Evolutionary conservation across 2,113 vertebrate species (phyloP).

Genomic region (Pachycephala philippinensis): DNA sequence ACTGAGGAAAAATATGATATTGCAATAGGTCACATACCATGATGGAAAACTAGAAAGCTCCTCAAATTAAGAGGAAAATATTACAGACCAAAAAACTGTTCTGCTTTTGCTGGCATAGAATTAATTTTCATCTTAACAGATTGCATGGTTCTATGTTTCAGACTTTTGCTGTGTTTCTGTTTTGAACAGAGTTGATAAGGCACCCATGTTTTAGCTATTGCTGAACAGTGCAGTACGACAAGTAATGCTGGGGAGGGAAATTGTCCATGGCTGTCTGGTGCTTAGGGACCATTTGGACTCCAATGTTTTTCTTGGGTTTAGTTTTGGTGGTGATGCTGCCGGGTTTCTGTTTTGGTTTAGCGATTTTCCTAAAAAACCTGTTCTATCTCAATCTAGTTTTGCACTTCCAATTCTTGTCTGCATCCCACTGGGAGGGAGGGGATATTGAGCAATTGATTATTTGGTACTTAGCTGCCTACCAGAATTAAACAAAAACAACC

Average conservation of each 20-base stretch:
- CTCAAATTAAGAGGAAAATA: not conserved
- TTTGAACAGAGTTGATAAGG: not conserved
- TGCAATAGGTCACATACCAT: not conserved
- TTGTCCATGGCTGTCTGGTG: not conserved
- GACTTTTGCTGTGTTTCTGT: not conserved
- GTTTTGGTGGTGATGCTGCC: not conserved
- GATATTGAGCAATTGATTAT: not conserved
- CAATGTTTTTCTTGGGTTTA: accelerated
- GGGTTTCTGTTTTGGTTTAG: not conserved
- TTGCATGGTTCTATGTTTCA: not conserved
- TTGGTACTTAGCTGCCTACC: not conserved
- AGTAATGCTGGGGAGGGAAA: not conserved
- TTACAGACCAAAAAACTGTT: not conserved
- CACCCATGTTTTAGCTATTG: not conserved
- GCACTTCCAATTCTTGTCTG: not conserved
- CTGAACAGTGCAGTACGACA: not conserved
- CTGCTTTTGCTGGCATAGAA: not conserved
- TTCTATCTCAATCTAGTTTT: not conserved
- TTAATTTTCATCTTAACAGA: not conserved
- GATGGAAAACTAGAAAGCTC: not conserved
- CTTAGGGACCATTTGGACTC: not conserved
- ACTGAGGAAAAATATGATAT: not conserved
- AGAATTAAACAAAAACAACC: not conserved
- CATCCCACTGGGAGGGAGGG: accelerated
- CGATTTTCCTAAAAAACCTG: not conserved